A percentile compares a stretch with the other conserved stretches of the same genome.
These are phyloP conservation scores for Eidolon helvum DNA, from an alignment of 2,113 vertebrate species.

Conservation along the genomic window DNA sequence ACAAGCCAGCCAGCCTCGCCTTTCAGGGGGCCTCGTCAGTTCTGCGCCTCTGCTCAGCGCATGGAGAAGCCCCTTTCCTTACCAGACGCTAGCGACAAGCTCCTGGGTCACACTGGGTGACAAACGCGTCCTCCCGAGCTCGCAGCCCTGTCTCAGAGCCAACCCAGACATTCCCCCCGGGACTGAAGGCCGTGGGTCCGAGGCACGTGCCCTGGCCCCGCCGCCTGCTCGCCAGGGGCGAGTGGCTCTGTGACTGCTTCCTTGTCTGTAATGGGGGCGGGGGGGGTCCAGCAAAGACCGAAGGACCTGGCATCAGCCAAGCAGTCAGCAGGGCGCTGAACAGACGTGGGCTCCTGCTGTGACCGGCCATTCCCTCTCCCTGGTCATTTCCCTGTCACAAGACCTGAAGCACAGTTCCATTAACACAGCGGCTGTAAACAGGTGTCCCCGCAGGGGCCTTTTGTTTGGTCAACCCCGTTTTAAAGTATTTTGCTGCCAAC, in stretches of 20 bases:
- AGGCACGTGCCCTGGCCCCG: neutral
- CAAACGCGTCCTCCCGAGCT: neutral
- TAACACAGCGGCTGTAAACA: neutral
- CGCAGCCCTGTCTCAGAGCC: neutral
- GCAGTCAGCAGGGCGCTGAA: accelerated
- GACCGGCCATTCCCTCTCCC: accelerated
- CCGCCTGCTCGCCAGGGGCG: neutral
- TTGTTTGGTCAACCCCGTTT: neutral
- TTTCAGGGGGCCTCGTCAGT: accelerated
- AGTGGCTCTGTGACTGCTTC: neutral
- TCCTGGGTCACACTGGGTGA: neutral
- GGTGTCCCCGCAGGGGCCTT: accelerated
- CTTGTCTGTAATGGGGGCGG: neutral
- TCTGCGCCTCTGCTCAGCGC: accelerated
- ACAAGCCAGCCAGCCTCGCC: neutral
- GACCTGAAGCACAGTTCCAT: neutral
- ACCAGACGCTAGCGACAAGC: neutral
- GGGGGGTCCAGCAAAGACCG: accelerated
- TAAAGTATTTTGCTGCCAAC: neutral
- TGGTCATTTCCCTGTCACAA: neutral
- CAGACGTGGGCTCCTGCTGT: accelerated
- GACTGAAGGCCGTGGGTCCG: neutral
- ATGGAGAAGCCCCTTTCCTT: neutral
- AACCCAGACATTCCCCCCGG: accelerated
- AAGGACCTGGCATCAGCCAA: accelerated